phyloP scores from a whole-genome alignment of 2,113 vertebrate species.

The Otocyon megalotis region DNA sequence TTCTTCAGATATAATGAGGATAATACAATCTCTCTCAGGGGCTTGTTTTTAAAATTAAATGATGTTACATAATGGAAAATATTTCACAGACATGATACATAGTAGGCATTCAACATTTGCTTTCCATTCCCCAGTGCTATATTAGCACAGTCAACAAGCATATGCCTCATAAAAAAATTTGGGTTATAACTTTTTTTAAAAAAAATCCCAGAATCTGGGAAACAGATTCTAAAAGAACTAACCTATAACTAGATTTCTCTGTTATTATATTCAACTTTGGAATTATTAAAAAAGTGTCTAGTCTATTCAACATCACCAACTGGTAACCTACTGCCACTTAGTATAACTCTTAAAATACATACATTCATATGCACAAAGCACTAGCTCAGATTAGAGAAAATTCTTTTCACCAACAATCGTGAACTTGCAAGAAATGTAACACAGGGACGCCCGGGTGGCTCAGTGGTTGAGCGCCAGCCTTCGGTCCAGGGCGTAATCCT shows the following conservation, averaged over 20 bases:
- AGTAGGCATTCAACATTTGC: not conserved
- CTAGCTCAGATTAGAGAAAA: conserved; percentile 2
- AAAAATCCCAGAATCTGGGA: not conserved
- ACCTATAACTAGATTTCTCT: not conserved
- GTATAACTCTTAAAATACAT: not conserved
- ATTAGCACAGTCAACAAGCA: not conserved
- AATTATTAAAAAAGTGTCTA: not conserved
- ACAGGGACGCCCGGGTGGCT: not conserved
- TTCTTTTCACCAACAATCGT: conserved; percentile 58
- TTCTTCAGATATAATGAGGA: not conserved
- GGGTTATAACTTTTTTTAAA: not conserved
- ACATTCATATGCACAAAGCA: conserved; percentile 22
- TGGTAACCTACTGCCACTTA: not conserved
- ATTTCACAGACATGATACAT: not conserved
- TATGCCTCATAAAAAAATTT: not conserved
- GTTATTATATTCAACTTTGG: not conserved
- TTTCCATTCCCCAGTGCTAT: not conserved
- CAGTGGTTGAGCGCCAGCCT: no score
- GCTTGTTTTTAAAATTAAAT: not conserved
- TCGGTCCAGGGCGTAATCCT: no score
- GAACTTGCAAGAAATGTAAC: conserved; percentile 39
- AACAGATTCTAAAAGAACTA: not conserved
- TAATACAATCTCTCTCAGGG: not conserved
- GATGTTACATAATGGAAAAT: not conserved
- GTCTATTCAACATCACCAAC: not conserved